These are phyloP conservation scores for Peromyscus maniculatus DNA, from an alignment of 2,113 vertebrate genomes.

Conservation along the genomic window DNA sequence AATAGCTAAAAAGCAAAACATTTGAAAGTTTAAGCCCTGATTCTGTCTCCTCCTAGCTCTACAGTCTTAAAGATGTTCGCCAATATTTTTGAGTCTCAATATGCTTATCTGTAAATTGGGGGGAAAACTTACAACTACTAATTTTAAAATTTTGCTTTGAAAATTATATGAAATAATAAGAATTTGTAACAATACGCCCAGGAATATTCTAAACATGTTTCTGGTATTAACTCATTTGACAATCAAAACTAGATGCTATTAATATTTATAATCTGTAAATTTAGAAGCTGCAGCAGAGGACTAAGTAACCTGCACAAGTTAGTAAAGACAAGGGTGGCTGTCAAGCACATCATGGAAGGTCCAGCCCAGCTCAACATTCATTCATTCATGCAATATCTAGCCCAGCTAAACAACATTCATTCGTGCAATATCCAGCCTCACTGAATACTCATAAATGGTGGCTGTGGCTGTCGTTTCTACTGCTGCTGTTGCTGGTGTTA, in stretches of 20 bases:
- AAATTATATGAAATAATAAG: slow-evolving; percentile 1
- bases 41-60: neutral
- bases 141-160: slow-evolving; percentile 29
- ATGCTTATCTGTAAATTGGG: slow-evolving; percentile 5
- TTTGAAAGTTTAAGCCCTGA: neutral
- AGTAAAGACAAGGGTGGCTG: neutral
- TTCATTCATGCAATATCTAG: neutral
- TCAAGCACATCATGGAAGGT: neutral
- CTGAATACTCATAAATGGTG: neutral
- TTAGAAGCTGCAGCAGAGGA: slow-evolving; percentile 23
- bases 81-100: slow-evolving; percentile 1
- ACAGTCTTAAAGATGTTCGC: neutral
- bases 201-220: slow-evolving; percentile 16
- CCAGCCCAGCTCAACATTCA: neutral
- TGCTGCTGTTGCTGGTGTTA: neutral
- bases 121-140: neutral
- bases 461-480: neutral
- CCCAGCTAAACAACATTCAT: neutral
- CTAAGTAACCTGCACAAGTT: neutral
- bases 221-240: slow-evolving; percentile 4
- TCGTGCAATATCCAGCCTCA: neutral
- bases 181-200: neutral
- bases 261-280: neutral
- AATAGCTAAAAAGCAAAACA: neutral
- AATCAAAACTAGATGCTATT: slow-evolving; percentile 45